phyloP scores from a whole-genome alignment of 2,888 invertebrate species.

The Cryptus viduatorius region DNA sequence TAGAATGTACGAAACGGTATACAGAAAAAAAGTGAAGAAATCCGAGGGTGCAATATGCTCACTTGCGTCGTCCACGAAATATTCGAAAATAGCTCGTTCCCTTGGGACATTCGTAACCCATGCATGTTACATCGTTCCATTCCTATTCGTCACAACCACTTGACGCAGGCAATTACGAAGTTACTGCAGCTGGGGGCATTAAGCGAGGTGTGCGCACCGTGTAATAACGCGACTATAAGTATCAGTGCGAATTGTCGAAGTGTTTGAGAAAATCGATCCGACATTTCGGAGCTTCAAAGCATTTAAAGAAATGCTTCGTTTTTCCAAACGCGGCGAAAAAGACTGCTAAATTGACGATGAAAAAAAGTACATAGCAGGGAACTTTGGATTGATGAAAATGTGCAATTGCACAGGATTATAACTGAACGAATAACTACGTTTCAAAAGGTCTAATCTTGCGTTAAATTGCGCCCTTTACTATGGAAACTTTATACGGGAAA shows the following conservation, averaged over 20 bases:
- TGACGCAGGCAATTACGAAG: not conserved
- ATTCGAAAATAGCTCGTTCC: conserved; percentile 73
- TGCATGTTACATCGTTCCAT: not conserved
- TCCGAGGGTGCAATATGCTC: conserved; percentile 76
- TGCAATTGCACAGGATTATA: no score
- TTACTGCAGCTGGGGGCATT: not conserved
- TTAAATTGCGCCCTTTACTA: not conserved
- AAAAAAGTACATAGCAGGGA: no score
- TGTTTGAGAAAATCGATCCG: no score
- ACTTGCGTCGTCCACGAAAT: conserved; percentile 78
- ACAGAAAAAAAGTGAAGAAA: conserved; percentile 60
- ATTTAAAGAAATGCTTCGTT: no score
- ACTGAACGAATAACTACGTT: no score
- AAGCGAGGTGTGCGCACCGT: not conserved
- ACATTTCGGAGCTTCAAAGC: no score
- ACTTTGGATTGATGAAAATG: no score
- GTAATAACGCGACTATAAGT: not conserved
- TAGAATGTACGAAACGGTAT: conserved; percentile 28
- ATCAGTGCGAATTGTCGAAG: no score
- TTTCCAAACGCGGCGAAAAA: no score
- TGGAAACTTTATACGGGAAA: not conserved
- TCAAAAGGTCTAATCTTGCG: not conserved
- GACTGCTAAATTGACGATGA: no score
- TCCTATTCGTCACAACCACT: not conserved
- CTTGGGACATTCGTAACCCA: conserved; percentile 30